Evolutionary conservation across 1,140 invertebrate genomes (phyloP).

Genomic region (Dufourea novaeangliae): DNA sequence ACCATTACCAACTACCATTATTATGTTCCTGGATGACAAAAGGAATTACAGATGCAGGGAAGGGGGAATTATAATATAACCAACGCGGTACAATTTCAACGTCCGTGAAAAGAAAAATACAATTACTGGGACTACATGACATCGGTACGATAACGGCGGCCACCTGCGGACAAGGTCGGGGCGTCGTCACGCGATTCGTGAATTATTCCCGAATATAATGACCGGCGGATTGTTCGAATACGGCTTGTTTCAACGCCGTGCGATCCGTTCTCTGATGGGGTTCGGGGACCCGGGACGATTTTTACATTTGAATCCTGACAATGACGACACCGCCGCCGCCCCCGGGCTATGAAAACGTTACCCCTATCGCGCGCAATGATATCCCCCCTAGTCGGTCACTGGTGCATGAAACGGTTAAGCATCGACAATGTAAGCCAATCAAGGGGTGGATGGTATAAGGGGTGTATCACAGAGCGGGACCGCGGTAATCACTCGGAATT

Average conservation of each 20-base stretch:
- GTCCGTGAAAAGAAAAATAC: not conserved
- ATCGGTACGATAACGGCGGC: slow-evolving; percentile 20
- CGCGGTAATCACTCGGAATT: slow-evolving; percentile 79
- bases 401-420: slow-evolving; percentile 82
- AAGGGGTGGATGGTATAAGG: slow-evolving; percentile 71
- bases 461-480: slow-evolving; percentile 67
- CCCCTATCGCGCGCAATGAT: slow-evolving; percentile 80
- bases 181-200: slow-evolving; percentile 42
- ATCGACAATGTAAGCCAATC: slow-evolving; percentile 82
- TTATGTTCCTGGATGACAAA: not conserved
- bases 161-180: not conserved
- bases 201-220: slow-evolving; percentile 36
- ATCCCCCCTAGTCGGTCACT: slow-evolving; percentile 79
- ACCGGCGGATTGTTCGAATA: slow-evolving; percentile 1
- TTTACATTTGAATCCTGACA: slow-evolving; percentile 67
- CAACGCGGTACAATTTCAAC: not conserved
- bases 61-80: not conserved
- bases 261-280: slow-evolving; percentile 16
- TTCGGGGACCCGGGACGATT: slow-evolving; percentile 36
- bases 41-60: not conserved
- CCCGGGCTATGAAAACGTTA: slow-evolving; percentile 76
- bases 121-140: slow-evolving; percentile 8
- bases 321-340: slow-evolving; percentile 55
- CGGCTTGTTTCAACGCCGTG: slow-evolving; percentile 12
- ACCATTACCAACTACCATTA: not conserved